phyloP scores from a whole-genome alignment of 2,797 vertebrate species.

The Helostoma temminkii region DNA sequence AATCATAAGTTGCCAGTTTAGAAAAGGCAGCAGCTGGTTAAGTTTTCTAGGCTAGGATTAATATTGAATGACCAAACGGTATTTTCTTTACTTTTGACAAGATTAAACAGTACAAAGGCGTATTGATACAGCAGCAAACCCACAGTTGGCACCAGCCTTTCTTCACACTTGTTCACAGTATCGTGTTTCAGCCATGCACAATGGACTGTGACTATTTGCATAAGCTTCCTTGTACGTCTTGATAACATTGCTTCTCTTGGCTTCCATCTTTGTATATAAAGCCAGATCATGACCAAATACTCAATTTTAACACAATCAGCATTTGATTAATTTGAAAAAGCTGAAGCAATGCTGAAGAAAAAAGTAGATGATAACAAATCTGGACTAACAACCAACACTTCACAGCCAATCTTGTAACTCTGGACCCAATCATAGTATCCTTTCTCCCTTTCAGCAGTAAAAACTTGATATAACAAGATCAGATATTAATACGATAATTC shows the following conservation, averaged over 20 bases:
- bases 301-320: conserved; percentile 11
- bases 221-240: conserved; percentile 28
- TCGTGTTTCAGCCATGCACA: conserved; percentile 66
- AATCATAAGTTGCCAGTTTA: conserved; percentile 70
- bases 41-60: conserved; percentile 57
- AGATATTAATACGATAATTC: conserved; percentile 57
- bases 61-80: conserved; percentile 60
- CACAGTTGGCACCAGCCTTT: conserved; percentile 60
- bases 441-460: conserved; percentile 27
- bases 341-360: conserved; percentile 11
- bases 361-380: conserved; percentile 32
- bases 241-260: conserved; percentile 23
- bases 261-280: conserved; percentile 15
- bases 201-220: conserved; percentile 49
- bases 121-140: conserved; percentile 62
- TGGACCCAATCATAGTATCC: no score
- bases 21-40: conserved; percentile 72
- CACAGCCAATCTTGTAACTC: conserved; percentile 46
- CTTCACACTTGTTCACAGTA: conserved; percentile 57
- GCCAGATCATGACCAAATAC: conserved; percentile 23
- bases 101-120: conserved; percentile 43
- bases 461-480: conserved; percentile 33
- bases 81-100: conserved; percentile 58
- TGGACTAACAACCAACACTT: conserved; percentile 20
- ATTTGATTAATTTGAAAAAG: conserved; percentile 7